Base-by-base conservation (phyloP, 2,113 vertebrate genomes). In the Catharus bicknelli region DNA sequence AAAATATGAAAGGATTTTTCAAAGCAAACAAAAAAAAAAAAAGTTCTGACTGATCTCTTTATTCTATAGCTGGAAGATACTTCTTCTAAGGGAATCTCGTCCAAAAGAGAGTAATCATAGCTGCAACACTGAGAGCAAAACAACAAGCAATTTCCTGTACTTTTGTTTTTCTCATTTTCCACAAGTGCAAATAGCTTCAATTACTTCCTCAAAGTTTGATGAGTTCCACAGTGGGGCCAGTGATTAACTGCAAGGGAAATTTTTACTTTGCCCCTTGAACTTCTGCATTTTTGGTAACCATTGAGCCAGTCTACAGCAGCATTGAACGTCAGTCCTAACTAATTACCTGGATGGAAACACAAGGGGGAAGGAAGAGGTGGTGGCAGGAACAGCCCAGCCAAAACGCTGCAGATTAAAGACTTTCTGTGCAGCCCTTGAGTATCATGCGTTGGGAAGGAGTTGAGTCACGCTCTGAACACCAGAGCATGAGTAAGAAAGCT, bases 171-270 rank as follows among this genome's bases (percentile, higher is more conserved):
- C 63, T 70, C 55, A 81, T 94, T 93, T 90, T 89, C 72, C 88
- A 64, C 66, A 93, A 95, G 88, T 91, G 91, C 88, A 95, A 67
- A 95, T 91, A 74, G 81, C 72, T 93, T 91, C 86, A 92, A 76
- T 94, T 93, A 73, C 91, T 93, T 93, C 90, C 90, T 92, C 86
- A 69, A 74, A 94, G 82, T 87, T 48, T 91, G 66, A 90, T 69
- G 68, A 88, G 23, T 75, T 91, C 78, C 83, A 78, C 50, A 87
- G 85, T 10, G 11, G 68, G 86, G 72, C 86, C 88, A 80, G 51
- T 55, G 67, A 91, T 76, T 88, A 95, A 92, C 67, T 76, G 55
- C 42, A 77, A 80, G 48, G 48, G 45, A 82, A 70, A 74, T 77
- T 75, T 88, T 83, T 76, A 32, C 70, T 86, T 72, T 8, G 11